Conservation (phyloP, 2,797 vertebrate genomes). For the Bradypus variegatus region DNA sequence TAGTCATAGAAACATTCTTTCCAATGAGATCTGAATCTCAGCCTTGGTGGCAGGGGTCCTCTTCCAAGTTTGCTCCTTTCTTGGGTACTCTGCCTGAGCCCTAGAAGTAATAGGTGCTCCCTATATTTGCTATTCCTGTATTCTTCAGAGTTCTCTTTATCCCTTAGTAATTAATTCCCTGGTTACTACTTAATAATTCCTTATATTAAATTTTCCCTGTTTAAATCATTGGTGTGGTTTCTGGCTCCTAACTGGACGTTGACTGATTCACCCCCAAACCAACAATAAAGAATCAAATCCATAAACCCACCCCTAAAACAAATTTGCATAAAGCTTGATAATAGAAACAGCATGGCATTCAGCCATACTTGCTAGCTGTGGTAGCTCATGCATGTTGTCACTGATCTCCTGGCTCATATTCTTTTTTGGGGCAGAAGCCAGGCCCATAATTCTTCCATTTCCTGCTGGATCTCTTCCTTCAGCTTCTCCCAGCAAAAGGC, state of each 20-base stretch:
- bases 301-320: neutral
- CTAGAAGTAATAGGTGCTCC: neutral
- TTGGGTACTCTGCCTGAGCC: neutral
- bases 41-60: neutral
- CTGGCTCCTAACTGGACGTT: neutral
- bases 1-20: neutral
- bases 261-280: neutral
- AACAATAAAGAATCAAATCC: neutral
- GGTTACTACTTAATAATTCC: slow-evolving; percentile 7
- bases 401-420: neutral
- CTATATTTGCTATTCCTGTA: neutral
- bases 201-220: neutral
- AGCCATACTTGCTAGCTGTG: neutral
- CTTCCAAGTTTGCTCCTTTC: neutral
- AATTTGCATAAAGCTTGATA: slow-evolving; percentile 2
- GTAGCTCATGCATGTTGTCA: neutral
- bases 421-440: neutral
- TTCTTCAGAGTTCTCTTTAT: neutral
- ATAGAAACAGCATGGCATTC: neutral
- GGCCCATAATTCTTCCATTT: neutral
- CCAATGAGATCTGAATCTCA: neutral
- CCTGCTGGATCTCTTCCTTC: neutral
- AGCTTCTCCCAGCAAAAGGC: neutral
- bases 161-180: slow-evolving; percentile 20
- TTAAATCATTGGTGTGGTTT: neutral